Percentiles rank a stretch among this genome's conserved stretches.
These are phyloP conservation scores for Celastrina argiolus DNA, from an alignment of 2,888 invertebrate species.

Conservation along the genomic window DNA sequence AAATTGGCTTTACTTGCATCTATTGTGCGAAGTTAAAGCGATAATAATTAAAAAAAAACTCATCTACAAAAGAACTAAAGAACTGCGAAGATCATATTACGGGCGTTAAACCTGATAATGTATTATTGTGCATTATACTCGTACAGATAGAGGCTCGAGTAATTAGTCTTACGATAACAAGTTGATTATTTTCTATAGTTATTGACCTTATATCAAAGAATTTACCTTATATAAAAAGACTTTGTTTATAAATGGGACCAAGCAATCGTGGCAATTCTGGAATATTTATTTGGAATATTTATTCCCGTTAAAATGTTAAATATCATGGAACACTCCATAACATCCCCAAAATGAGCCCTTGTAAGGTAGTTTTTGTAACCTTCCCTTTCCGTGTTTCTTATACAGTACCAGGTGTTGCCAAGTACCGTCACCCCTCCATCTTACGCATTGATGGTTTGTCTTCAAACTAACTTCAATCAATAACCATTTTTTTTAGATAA, in stretches of 20 bases:
- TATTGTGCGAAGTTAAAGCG: too few relatives aligned
- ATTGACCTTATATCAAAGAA: not conserved
- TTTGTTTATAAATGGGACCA: not conserved
- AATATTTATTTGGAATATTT: too few relatives aligned
- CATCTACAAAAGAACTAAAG: not conserved
- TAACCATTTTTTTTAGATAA: conserved; percentile 2
- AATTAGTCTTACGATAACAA: not conserved
- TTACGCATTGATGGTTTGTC: conserved; percentile 38
- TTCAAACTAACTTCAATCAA: conserved; percentile 11
- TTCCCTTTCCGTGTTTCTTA: conserved; percentile 33
- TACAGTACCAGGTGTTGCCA: conserved; percentile 57
- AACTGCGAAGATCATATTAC: not conserved
- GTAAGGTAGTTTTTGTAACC: not conserved
- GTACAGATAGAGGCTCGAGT: not conserved
- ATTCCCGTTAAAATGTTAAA: not conserved
- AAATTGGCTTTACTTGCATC: too few relatives aligned
- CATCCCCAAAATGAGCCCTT: not conserved
- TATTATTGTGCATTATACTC: not conserved
- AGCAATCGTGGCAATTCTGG: not conserved
- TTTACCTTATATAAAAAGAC: too few relatives aligned
- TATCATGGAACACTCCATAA: not conserved
- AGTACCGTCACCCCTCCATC: conserved; percentile 52
- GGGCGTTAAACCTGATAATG: not conserved
- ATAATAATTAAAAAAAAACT: not conserved
- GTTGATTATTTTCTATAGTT: too few relatives aligned